A percentile compares a stretch with the other conserved stretches of the same genome.
Evolutionary conservation across 2,888 invertebrate species (phyloP).

Genomic region (Gortyna flavago): DNA sequence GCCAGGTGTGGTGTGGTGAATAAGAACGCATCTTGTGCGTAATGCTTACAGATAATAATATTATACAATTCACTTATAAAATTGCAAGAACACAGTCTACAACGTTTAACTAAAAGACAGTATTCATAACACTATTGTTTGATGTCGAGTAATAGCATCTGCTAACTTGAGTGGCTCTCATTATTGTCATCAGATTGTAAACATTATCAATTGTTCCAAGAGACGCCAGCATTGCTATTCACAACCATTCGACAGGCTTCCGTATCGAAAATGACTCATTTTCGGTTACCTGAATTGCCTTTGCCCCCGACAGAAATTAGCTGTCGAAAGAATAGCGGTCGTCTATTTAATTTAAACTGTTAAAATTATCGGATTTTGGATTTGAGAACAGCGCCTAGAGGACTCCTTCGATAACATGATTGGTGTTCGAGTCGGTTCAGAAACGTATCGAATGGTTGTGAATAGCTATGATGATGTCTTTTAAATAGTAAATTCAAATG

Average conservation of each 20-base stretch:
- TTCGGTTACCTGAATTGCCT: no score
- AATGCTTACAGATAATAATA: neutral
- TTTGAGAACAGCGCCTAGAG: neutral
- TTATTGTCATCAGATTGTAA: slow-evolving; percentile 7
- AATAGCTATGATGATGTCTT: neutral
- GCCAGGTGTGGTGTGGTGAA: neutral
- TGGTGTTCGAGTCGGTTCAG: neutral
- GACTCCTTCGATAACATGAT: neutral
- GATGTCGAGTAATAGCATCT: neutral
- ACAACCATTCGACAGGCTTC: no score
- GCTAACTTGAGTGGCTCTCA: neutral
- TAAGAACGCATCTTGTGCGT: neutral
- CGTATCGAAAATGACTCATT: no score
- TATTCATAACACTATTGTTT: slow-evolving; percentile 29
- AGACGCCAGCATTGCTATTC: no score
- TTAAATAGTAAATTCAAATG: slow-evolving; percentile 2
- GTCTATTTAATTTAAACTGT: no score
- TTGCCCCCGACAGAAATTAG: no score
- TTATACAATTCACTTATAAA: slow-evolving; percentile 2
- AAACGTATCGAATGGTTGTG: neutral
- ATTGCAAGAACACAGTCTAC: neutral
- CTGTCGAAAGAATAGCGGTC: no score
- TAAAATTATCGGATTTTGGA: neutral
- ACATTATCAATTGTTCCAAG: neutral
- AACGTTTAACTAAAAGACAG: neutral